These are phyloP conservation scores for Cephonodes hylas DNA, from an alignment of 2,888 invertebrate genomes.

Conservation along the genomic window DNA sequence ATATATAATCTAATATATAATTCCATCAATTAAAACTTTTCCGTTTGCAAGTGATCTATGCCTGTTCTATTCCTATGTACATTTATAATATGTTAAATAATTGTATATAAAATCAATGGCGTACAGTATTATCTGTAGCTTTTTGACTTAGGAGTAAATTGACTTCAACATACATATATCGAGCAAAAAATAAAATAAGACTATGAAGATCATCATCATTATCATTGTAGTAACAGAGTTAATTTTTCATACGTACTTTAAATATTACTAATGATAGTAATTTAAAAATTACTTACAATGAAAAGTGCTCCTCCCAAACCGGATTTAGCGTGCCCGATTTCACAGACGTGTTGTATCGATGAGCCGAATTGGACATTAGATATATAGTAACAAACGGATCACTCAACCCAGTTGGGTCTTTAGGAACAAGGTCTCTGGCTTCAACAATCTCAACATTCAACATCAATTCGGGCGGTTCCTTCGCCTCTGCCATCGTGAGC, in stretches of 20 bases:
- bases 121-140: too few species aligned
- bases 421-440: slow-evolving; percentile 91
- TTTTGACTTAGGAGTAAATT: too few species aligned
- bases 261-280: background rate
- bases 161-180: too few species aligned
- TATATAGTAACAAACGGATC: slow-evolving; percentile 98
- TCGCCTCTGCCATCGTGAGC: slow-evolving; percentile 85
- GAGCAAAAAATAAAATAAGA: too few species aligned
- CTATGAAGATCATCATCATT: too few species aligned
- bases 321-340: slow-evolving; percentile 95
- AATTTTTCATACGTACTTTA: background rate
- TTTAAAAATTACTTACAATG: slow-evolving; percentile 86
- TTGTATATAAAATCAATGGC: too few species aligned
- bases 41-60: too few species aligned
- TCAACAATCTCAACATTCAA: slow-evolving; percentile 93
- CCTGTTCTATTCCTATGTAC: too few species aligned
- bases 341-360: slow-evolving; percentile 94
- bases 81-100: too few species aligned
- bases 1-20: too few species aligned
- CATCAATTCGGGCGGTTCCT: slow-evolving; percentile 91
- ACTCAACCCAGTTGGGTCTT: slow-evolving; percentile 95
- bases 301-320: slow-evolving; percentile 98
- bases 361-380: slow-evolving; percentile 87
- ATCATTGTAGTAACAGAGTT: too few species aligned
- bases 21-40: too few species aligned